Base-by-base conservation (phyloP, 1,140 invertebrate species). In the Apolygus lucorum region DNA sequence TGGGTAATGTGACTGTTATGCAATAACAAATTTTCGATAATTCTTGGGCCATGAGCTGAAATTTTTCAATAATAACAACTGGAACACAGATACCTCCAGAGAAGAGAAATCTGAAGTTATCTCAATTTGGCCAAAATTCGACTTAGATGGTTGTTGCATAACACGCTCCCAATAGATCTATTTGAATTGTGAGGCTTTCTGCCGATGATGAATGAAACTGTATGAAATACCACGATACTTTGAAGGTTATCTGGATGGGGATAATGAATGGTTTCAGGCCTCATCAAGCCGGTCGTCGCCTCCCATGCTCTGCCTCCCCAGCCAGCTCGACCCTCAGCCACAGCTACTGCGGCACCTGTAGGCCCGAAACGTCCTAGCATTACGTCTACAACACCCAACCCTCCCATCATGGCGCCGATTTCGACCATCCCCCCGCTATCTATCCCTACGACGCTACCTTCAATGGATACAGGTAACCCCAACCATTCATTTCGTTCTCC, bases 281-380 rank as follows among this genome's bases (percentile, higher is more conserved):
- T n/a, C 29, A 28, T 62, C 21, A 71, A 73, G 27, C 63, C 71
- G 17, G 70, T 73, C 0, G 76, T 81, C 27, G 79, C 81, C 52
- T 80, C 78, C 77, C 81, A 82, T 68, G 78, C 79, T 52, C 79
- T 83, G 75, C 80, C 81, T 42, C 79, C 79, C 2, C 82, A 83
- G 71, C 79, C 81, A 22, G 75, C 79, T 11, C 75, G 81, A 70
- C 78, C 81, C 1, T 76, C 76, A 17, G 76, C 81, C n/a, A 69
- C 79, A 74, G 79, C 79, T 52, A 78, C 79, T 4, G 78, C 80
- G 13, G 78, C 79, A 13, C 78, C 81, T 49, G 74, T 66, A 11
- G 63, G 63, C 11, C 52, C 65, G n/a, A 73, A 73, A 63, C 59
- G 69, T 25, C 59, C 71, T 26, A 63, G 66, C 22, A 71, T 67